These are phyloP conservation scores for Lithobates pipiens DNA, from an alignment of 2,797 vertebrate species.

Conservation along the genomic window DNA sequence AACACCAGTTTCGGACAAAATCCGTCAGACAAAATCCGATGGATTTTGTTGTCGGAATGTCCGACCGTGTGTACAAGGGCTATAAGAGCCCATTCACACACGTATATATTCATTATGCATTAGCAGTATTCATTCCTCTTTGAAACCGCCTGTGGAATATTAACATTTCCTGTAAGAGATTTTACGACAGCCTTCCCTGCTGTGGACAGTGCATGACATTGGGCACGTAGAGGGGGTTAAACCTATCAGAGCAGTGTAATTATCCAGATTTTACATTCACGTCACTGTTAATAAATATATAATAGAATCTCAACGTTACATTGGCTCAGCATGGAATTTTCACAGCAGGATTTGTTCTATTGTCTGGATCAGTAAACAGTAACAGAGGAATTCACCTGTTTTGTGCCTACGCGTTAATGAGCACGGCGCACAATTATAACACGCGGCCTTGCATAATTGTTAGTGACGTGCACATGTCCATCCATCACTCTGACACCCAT, in stretches of 20 bases:
- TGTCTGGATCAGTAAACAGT: background rate
- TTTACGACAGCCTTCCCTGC: too few species aligned
- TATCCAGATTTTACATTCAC: background rate
- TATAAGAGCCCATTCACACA: too few species aligned
- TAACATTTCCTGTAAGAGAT: too few species aligned
- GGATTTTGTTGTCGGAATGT: too few species aligned
- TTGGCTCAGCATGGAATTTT: constrained; percentile 23
- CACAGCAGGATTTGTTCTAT: background rate
- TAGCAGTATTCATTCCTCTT: too few species aligned
- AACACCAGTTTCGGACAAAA: too few species aligned
- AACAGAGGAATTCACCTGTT: background rate
- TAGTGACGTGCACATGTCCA: constrained; percentile 44
- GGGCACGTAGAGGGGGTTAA: background rate
- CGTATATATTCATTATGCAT: too few species aligned
- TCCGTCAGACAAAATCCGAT: too few species aligned
- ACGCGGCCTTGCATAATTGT: constrained; percentile 17
- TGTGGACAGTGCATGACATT: too few species aligned
- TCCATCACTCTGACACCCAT: constrained; percentile 57
- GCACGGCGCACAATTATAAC: background rate
- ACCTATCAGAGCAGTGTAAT: background rate
- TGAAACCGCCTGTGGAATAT: too few species aligned
- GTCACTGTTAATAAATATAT: constrained; percentile 8
- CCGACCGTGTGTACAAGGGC: too few species aligned
- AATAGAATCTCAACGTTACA: background rate
- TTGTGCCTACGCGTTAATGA: background rate